phyloP scores from a whole-genome alignment of 2,797 vertebrate species.

The Chanos chanos region DNA sequence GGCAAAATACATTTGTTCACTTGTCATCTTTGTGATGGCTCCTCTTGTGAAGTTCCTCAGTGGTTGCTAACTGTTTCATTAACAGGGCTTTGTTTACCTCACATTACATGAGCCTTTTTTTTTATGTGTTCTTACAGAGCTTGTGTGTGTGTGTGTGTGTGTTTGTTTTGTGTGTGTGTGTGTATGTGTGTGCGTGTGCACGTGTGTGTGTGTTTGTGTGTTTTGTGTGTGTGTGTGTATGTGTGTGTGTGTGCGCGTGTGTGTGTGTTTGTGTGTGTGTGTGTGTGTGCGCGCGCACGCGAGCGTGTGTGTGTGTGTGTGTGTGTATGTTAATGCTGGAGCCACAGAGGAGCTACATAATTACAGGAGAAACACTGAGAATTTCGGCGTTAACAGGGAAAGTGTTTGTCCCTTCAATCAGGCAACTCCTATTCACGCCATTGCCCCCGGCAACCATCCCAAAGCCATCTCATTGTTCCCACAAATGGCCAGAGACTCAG shows the following conservation, averaged over 20 bases:
- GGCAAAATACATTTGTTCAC: neutral
- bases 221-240: neutral
- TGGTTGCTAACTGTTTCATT: slow-evolving; percentile 17
- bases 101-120: neutral
- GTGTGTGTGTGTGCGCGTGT: neutral
- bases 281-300: neutral
- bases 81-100: slow-evolving; percentile 6
- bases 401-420: no score
- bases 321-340: slow-evolving; percentile 48
- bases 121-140: neutral
- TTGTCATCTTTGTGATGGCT: neutral
- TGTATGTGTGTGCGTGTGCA: no score
- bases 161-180: no score
- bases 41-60: neutral
- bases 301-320: neutral
- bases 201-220: no score
- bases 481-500: no score
- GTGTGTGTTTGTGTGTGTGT: neutral
- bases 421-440: no score
- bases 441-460: no score
- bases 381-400: no score
- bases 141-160: slow-evolving; percentile 3
- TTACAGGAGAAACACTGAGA: no score
- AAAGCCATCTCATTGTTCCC: no score
- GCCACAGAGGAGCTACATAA: no score